Percentiles rank a stretch among this genome's conserved stretches.
Evolutionary conservation across 1,140 invertebrate species (phyloP).

Genomic region (Parapsyche elsis): DNA sequence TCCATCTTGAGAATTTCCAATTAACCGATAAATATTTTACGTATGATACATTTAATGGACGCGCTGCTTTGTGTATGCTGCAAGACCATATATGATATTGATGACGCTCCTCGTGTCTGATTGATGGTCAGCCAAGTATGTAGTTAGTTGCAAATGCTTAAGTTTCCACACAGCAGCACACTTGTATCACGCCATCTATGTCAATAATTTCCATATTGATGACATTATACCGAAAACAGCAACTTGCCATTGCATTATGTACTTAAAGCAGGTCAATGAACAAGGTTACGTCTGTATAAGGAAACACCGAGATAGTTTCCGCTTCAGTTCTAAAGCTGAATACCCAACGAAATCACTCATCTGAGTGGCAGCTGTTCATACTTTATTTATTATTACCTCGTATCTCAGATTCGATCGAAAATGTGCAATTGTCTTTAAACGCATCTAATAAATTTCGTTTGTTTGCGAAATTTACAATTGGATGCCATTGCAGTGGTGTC

Average conservation of each 20-base stretch:
- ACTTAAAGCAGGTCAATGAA: constrained; percentile 37
- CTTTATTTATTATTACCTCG: too few species aligned
- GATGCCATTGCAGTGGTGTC: too few species aligned
- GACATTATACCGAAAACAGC: not conserved
- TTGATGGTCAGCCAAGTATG: not conserved
- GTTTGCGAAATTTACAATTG: too few species aligned
- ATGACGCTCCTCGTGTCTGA: too few species aligned
- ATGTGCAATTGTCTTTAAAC: too few species aligned
- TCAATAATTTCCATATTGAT: not conserved
- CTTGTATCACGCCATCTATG: not conserved
- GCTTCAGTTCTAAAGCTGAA: constrained; percentile 19
- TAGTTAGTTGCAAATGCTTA: not conserved
- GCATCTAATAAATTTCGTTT: too few species aligned
- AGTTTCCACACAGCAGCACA: not conserved
- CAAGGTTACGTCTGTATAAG: constrained; percentile 42
- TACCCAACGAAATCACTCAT: constrained; percentile 3
- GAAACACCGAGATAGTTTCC: constrained; percentile 32
- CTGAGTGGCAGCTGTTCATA: not conserved
- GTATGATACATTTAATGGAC: too few species aligned
- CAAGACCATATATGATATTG: too few species aligned
- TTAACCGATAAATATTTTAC: too few species aligned
- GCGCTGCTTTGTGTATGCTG: too few species aligned
- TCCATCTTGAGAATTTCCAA: too few species aligned
- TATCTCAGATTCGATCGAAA: too few species aligned
- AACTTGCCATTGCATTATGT: not conserved